phyloP scores from a whole-genome alignment of 2,797 vertebrate species.

The Phalanger gymnotis region DNA sequence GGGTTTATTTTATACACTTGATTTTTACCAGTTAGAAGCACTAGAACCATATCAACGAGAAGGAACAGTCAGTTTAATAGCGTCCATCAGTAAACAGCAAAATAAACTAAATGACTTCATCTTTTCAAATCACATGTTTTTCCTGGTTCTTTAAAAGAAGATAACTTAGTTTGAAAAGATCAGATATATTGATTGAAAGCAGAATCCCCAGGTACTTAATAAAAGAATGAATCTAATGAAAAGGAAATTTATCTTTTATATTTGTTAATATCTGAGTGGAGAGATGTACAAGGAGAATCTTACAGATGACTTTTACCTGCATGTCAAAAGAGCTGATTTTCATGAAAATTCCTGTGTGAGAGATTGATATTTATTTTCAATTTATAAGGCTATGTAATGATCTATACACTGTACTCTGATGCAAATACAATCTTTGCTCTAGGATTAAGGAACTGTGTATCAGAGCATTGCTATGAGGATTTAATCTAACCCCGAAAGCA shows the following conservation, averaged over 20 bases:
- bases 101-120: conserved; percentile 56
- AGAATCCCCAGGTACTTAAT: conserved; percentile 66
- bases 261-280: conserved; percentile 59
- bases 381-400: conserved; percentile 32
- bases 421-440: neutral
- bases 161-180: conserved; percentile 72
- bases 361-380: conserved; percentile 18
- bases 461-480: neutral
- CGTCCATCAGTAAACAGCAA: conserved; percentile 67
- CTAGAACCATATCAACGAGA: conserved; percentile 55
- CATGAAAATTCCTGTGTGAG: conserved; percentile 51
- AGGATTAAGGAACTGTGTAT: neutral
- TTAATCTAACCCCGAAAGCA: neutral
- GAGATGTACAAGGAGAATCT: conserved; percentile 36
- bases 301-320: conserved; percentile 40
- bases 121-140: conserved; percentile 62
- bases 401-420: neutral
- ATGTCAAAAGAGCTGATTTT: conserved; percentile 49
- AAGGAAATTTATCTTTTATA: conserved; percentile 60
- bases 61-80: conserved; percentile 64
- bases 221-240: conserved; percentile 65
- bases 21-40: conserved; percentile 11
- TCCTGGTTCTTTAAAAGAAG: conserved; percentile 42
- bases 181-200: conserved; percentile 69
- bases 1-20: conserved; percentile 43